Percentiles rank a stretch among this genome's conserved stretches.
Evolutionary conservation across 2,888 invertebrate species (phyloP).

Genomic region (Polylopha cassiicola): DNA sequence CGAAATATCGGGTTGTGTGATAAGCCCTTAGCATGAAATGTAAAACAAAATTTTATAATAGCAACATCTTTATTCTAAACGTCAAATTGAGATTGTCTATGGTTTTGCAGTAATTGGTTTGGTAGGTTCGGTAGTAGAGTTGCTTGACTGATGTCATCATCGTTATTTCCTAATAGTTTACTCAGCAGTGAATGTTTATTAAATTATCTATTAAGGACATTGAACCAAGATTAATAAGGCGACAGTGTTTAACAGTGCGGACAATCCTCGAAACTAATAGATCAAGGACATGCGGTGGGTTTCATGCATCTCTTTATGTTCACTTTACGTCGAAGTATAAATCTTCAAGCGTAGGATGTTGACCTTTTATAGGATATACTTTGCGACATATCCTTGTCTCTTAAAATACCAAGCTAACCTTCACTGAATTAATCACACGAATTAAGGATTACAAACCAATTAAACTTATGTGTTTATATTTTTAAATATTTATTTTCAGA

Average conservation of each 20-base stretch:
- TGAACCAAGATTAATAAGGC: conserved; percentile 1
- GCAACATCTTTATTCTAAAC: conserved; percentile 5
- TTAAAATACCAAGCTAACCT: conserved; percentile 16
- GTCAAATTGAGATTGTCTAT: conserved; percentile 18
- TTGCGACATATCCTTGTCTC: conserved; percentile 12
- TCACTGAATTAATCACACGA: conserved; percentile 11
- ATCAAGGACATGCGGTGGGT: conserved; percentile 48
- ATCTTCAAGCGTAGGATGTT: conserved; percentile 65
- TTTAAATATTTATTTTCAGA: conserved; percentile 45
- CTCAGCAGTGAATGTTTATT: conserved; percentile 28
- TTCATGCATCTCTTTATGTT: conserved; percentile 28
- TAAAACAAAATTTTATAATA: neutral
- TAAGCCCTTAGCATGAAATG: neutral
- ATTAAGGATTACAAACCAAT: conserved; percentile 7
- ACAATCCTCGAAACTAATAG: conserved; percentile 25
- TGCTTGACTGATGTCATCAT: conserved; percentile 56
- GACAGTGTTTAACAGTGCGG: conserved; percentile 5
- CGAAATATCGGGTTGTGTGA: no score
- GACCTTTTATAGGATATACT: conserved; percentile 35
- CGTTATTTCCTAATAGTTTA: conserved; percentile 27
- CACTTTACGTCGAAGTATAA: conserved; percentile 16
- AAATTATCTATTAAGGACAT: conserved; percentile 26
- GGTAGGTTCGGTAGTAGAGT: no score
- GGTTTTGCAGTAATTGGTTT: conserved; percentile 20
- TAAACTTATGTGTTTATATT: conserved; percentile 25